Percentiles rank a stretch among this genome's conserved stretches.
These are phyloP conservation scores for Strigamia transsilvanica DNA, from an alignment of 2,888 invertebrate species.

Conservation along the genomic window DNA sequence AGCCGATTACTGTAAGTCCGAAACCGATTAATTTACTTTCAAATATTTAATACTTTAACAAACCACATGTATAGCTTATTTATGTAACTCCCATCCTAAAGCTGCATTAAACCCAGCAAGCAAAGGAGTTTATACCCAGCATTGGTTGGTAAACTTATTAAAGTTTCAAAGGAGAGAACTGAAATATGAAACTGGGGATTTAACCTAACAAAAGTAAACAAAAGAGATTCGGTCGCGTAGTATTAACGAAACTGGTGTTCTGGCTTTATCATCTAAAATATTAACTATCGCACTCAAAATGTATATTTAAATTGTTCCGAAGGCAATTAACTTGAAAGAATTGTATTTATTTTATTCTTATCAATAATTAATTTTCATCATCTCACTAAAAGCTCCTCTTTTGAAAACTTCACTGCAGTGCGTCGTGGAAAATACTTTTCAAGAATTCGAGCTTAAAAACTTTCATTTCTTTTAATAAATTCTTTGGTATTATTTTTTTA, in stretches of 20 bases:
- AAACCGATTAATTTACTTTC: no score
- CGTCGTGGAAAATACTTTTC: neutral
- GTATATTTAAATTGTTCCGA: no score
- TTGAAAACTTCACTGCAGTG: slow-evolving; percentile 24
- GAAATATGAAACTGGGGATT: slow-evolving; percentile 15
- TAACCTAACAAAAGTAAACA: neutral
- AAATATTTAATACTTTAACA: no score
- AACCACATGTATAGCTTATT: no score
- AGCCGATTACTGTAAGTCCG: no score
- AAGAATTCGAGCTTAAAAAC: neutral
- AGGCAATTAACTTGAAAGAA: no score
- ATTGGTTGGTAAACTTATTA: neutral
- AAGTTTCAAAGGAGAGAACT: neutral
- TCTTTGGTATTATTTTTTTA: neutral
- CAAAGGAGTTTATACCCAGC: neutral
- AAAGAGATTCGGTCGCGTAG: neutral
- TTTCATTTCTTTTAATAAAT: slow-evolving; percentile 45
- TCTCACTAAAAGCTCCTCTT: neutral
- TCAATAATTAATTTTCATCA: neutral
- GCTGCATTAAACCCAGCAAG: no score
- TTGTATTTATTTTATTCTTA: no score
- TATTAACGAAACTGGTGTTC: neutral
- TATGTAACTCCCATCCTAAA: no score
- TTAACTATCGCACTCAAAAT: no score
- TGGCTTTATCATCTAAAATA: neutral